Evolutionary conservation across 1,140 invertebrate species (phyloP).

Genomic region (Solenopsis fugax): DNA sequence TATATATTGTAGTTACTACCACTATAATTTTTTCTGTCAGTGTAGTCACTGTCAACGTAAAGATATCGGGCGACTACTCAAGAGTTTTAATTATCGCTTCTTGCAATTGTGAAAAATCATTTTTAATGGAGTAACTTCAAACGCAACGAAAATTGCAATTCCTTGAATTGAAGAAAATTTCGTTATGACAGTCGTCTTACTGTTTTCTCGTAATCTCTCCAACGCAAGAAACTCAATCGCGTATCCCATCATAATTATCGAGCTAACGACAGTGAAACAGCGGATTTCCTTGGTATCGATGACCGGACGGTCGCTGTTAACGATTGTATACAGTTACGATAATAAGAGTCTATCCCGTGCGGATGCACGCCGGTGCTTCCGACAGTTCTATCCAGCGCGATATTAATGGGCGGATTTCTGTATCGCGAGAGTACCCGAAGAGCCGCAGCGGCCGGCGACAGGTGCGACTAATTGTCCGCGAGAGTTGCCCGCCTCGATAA

Average conservation of each 20-base stretch:
- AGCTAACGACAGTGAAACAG: not conserved
- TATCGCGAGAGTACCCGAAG: constrained; percentile 46
- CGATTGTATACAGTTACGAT: constrained; percentile 54
- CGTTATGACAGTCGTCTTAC: not conserved
- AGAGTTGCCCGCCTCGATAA: constrained; percentile 16
- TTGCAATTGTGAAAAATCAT: not conserved
- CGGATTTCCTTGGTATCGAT: constrained; percentile 54
- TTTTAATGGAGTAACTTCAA: not conserved
- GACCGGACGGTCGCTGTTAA: constrained; percentile 14
- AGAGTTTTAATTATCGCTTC: not conserved
- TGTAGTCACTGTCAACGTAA: too few relatives aligned
- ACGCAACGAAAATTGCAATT: not conserved
- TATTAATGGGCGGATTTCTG: constrained; percentile 61
- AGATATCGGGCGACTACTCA: too few relatives aligned
- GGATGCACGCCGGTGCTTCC: constrained; percentile 35
- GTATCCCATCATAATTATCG: not conserved
- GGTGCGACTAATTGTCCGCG: constrained; percentile 65
- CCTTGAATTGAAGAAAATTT: not conserved
- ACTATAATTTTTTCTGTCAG: too few relatives aligned
- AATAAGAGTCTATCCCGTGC: constrained; percentile 40
- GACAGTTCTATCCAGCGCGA: constrained; percentile 29
- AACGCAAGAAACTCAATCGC: not conserved
- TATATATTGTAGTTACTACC: too few relatives aligned
- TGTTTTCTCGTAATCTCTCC: not conserved
- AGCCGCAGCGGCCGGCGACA: constrained; percentile 49